Evolutionary conservation across 2,113 vertebrate species (phyloP).

Genomic region (Phalacrocorax brasilianus): DNA sequence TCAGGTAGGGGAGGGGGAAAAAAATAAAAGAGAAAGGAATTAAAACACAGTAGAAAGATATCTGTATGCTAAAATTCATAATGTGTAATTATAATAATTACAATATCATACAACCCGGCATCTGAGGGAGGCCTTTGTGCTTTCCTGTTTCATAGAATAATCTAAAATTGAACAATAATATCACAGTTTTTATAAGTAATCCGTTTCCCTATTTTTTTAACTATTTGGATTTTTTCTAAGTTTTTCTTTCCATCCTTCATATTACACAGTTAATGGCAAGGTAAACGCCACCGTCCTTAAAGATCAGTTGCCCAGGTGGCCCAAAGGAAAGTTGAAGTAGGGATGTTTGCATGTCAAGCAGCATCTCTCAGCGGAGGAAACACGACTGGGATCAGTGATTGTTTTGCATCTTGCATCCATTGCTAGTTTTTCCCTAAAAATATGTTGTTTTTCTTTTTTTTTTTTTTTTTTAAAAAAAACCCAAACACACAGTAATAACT

Average conservation of each 20-base stretch:
- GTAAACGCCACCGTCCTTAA: conserved; percentile 19
- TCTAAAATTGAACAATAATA: conserved; percentile 73
- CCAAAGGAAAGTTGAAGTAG: neutral
- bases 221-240: neutral
- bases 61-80: conserved; percentile 90
- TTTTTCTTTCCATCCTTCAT: neutral
- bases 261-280: neutral
- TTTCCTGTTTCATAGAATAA: conserved; percentile 79
- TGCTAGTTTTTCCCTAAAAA: neutral
- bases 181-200: conserved; percentile 69
- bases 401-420: neutral
- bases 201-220: conserved; percentile 5
- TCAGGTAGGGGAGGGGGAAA: neutral
- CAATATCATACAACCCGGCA: conserved; percentile 89
- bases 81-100: conserved; percentile 91
- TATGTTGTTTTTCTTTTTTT: neutral
- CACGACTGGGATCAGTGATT: neutral
- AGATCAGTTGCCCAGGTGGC: neutral
- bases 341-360: conserved; percentile 47
- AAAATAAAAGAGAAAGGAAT: conserved; percentile 57
- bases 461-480: neutral
- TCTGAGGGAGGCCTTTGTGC: conserved; percentile 87
- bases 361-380: neutral
- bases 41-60: conserved; percentile 91
- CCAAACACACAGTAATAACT: neutral